A percentile compares a stretch with the other conserved stretches of the same genome.
phyloP scores from a whole-genome alignment of 2,797 vertebrate species.

The Decapterus maruadsi region DNA sequence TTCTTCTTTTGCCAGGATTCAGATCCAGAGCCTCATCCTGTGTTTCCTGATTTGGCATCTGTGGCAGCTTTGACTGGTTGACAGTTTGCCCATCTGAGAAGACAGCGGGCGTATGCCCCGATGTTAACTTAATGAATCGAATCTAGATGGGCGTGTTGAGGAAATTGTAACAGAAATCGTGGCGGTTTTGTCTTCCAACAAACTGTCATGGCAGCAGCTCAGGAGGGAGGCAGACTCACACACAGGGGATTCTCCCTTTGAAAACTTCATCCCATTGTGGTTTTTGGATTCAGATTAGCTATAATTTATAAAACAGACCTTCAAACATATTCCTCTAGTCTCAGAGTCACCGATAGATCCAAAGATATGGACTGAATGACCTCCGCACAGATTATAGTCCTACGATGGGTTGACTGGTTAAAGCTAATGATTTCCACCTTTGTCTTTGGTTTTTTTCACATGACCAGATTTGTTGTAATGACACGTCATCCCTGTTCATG shows the following conservation, averaged over 20 bases:
- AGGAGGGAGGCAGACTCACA: background rate
- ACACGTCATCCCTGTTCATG: background rate
- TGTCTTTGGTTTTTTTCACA: background rate
- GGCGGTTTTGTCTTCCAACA: background rate
- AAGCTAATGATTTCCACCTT: background rate
- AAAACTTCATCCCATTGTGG: slow-evolving; percentile 8
- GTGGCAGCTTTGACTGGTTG: slow-evolving; percentile 15
- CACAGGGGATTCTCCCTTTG: background rate
- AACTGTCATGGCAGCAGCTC: background rate
- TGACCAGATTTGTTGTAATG: background rate
- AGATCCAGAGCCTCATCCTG: slow-evolving; percentile 4
- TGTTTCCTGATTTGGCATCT: slow-evolving; percentile 15
- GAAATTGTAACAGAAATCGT: background rate
- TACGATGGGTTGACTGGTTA: background rate
- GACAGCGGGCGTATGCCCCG: background rate
- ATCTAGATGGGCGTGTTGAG: slow-evolving; percentile 6
- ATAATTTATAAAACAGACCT: slow-evolving; percentile 38
- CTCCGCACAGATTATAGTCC: slow-evolving; percentile 14
- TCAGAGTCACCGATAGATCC: slow-evolving; percentile 7
- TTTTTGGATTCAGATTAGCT: slow-evolving; percentile 16
- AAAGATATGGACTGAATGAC: slow-evolving; percentile 29
- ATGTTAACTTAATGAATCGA: slow-evolving; percentile 7
- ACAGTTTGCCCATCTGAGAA: slow-evolving; percentile 2
- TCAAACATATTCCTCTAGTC: slow-evolving; percentile 7
- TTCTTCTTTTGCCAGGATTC: slow-evolving; percentile 16